These are phyloP conservation scores for Muscicapa adusta DNA, from an alignment of 2,113 vertebrate genomes.

Conservation along the genomic window DNA sequence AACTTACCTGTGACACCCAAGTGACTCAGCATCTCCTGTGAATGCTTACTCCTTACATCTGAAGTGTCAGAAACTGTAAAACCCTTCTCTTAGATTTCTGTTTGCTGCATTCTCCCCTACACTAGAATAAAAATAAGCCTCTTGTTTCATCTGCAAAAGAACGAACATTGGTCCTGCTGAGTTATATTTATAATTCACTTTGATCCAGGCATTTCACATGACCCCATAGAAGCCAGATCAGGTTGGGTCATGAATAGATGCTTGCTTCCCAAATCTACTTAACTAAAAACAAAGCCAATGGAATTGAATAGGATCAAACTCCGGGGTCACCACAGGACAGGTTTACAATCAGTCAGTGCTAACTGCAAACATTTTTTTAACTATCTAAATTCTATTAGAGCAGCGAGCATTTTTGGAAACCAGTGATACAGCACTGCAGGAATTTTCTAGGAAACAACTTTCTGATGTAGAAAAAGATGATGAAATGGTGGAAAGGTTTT, in stretches of 20 bases:
- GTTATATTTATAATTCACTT: conserved; percentile 45
- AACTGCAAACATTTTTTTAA: conserved; percentile 30
- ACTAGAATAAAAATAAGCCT: background rate
- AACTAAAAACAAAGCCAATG: conserved; percentile 50
- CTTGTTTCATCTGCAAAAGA: conserved; percentile 11
- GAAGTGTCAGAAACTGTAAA: background rate
- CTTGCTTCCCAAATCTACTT: conserved; percentile 65
- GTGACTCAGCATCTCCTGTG: background rate
- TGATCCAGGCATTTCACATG: conserved; percentile 52
- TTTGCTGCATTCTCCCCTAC: background rate
- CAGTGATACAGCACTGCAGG: background rate
- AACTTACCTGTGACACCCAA: background rate
- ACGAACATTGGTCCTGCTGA: background rate
- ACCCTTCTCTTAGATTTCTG: background rate
- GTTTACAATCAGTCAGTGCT: conserved; percentile 5
- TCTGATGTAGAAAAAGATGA: background rate
- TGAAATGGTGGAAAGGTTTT: background rate
- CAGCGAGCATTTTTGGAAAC: background rate
- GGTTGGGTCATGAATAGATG: conserved; percentile 50
- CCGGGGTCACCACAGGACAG: conserved; percentile 18
- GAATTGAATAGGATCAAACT: conserved; percentile 56
- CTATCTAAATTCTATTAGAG: background rate
- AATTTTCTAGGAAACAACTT: background rate
- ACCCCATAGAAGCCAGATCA: conserved; percentile 46
- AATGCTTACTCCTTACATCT: background rate